Evolutionary conservation across 1,140 invertebrate genomes (phyloP).

Genomic region (Argopecten irradians): DNA sequence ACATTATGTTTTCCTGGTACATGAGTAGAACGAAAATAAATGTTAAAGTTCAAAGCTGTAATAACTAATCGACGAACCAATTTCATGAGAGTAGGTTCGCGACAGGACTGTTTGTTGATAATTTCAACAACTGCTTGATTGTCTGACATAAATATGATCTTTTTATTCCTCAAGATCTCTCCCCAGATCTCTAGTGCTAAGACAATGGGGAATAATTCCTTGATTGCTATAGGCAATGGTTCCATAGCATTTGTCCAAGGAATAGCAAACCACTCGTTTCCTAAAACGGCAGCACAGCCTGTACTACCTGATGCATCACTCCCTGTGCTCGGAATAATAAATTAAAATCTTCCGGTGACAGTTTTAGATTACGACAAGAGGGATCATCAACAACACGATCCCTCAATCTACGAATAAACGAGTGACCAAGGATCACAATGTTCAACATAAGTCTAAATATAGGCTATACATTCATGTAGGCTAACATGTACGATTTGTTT

Average conservation of each 20-base stretch:
- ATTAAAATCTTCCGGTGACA: no score
- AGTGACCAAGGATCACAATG: no score
- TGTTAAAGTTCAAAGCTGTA: slow-evolving; percentile 10
- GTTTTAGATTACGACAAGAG: no score
- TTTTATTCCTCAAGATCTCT: not conserved
- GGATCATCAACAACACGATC: no score
- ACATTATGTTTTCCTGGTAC: slow-evolving; percentile 27
- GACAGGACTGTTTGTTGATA: slow-evolving; percentile 38
- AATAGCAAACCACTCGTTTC: not conserved
- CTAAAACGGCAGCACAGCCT: slow-evolving; percentile 31
- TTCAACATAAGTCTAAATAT: no score
- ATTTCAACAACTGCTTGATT: slow-evolving; percentile 33
- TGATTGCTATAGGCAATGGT: slow-evolving; percentile 29
- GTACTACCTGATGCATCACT: slow-evolving; percentile 31
- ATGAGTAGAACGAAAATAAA: slow-evolving; percentile 27
- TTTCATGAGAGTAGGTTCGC: slow-evolving; percentile 27
- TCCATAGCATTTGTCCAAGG: not conserved
- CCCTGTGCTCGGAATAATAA: no score
- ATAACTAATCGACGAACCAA: not conserved
- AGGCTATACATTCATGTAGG: no score
- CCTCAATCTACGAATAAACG: no score
- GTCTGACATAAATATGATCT: slow-evolving; percentile 34
- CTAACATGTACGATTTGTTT: no score
- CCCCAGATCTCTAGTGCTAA: slow-evolving; percentile 29
- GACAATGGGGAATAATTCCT: slow-evolving; percentile 32